phyloP scores from a whole-genome alignment of 2,113 vertebrate genomes.

The Triplophysa rosa region DNA sequence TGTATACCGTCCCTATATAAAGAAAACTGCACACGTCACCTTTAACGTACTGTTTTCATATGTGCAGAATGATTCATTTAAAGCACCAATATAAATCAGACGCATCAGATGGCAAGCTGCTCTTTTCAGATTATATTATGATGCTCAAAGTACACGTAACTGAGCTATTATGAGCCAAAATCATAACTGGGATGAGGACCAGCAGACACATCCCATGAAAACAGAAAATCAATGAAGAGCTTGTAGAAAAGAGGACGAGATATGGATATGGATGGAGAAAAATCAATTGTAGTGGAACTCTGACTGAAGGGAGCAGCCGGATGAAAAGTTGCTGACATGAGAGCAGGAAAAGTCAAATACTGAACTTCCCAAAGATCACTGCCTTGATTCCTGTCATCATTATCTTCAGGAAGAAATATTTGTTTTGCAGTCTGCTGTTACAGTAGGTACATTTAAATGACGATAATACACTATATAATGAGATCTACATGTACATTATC shows the following conservation, averaged over 20 bases:
- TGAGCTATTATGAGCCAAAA: constrained; percentile 1
- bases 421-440: neutral
- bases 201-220: constrained; percentile 6
- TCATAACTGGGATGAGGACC: constrained; percentile 16
- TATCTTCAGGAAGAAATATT: neutral
- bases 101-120: neutral
- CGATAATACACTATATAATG: neutral
- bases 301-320: neutral
- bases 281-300: constrained; percentile 34
- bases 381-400: neutral
- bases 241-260: constrained; percentile 26
- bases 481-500: no score
- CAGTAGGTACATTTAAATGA: neutral
- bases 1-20: no score
- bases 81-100: neutral
- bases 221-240: constrained; percentile 40
- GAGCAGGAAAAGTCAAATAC: neutral
- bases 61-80: neutral
- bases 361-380: constrained; percentile 1
- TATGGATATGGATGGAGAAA: constrained; percentile 32
- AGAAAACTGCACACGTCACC: no score
- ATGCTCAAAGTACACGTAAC: neutral
- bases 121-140: constrained; percentile 2
- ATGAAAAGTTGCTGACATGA: constrained; percentile 40
- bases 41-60: neutral